Base-by-base conservation (phyloP, 2,888 invertebrate species). In the Germaria angustata region DNA sequence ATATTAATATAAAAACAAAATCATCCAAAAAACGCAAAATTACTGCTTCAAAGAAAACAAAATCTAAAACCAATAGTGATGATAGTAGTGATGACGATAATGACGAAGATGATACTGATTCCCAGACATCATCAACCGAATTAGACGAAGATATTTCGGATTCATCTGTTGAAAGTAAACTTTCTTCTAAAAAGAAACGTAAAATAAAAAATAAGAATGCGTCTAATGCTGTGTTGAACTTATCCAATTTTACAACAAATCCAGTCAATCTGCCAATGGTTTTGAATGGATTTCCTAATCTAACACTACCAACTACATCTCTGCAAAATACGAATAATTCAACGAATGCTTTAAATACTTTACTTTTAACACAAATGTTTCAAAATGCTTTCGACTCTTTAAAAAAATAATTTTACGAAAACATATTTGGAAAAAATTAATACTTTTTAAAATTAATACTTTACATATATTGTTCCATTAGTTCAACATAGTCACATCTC, bases 341-440 rank as follows among this genome's bases (percentile, higher is more conserved):
- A 11, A 49, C 81, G 32, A 82, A 76, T 61, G 77, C 84, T 44
- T 84, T 84, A 39, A 85, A 86, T 34, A 81, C 84, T 9, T 71
- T 85, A 59, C 53, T 86, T 8, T 72, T 85, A 41, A 61, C 76
- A 8, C 84, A 84, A 79, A 83, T 85, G 73, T 66, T 86, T 78
- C 84, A 84, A 51, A 76, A 83, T 61, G 83, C 65, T 4, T 66
- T 82, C 9, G 68, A 65, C 8, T 75, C 82, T n/a, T 61, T 80
- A 20, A 73, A 80, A 51, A n/a, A 80, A 32, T 71, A 61, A 78
- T 8, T 59, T 5, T 59, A 39, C 13, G 13, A 13, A 39, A 13
- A 3, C 3, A 11, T 36, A 9, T 36, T 11, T 8, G 36, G 7
- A 36, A 1, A 9, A 36, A 5, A 11, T n/a, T n/a, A n/a, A n/a